Conservation (phyloP, 2,797 vertebrate species). For the Lepilemur ruficaudatus region DNA sequence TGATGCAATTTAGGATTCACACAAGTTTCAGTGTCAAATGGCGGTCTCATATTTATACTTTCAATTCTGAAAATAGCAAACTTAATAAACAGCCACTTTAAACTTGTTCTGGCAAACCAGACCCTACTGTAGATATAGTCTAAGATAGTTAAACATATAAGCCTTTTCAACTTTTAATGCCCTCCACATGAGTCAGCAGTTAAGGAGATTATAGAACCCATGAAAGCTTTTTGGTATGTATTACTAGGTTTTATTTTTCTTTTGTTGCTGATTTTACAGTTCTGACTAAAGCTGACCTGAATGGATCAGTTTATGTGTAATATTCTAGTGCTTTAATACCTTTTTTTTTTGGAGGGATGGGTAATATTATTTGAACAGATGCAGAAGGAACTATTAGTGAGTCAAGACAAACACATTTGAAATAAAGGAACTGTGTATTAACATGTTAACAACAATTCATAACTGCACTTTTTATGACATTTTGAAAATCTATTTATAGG, state of each 20-base stretch:
- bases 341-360: slow-evolving; percentile 74
- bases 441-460: slow-evolving; percentile 89
- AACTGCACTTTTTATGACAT: slow-evolving; percentile 91
- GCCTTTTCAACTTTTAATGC: slow-evolving; percentile 51
- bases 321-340: slow-evolving; percentile 70
- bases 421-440: slow-evolving; percentile 87
- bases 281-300: slow-evolving; percentile 79
- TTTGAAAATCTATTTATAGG: slow-evolving; percentile 90
- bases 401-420: slow-evolving; percentile 84
- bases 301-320: slow-evolving; percentile 74
- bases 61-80: slow-evolving; percentile 81
- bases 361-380: slow-evolving; percentile 85
- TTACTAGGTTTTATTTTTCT: slow-evolving; percentile 70
- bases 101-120: slow-evolving; percentile 78
- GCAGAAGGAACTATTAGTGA: slow-evolving; percentile 84
- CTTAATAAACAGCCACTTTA: slow-evolving; percentile 85
- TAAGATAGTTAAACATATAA: slow-evolving; percentile 27
- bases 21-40: slow-evolving; percentile 80
- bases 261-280: slow-evolving; percentile 77
- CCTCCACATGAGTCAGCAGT: slow-evolving; percentile 77
- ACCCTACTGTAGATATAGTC: slow-evolving; percentile 80
- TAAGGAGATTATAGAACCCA: slow-evolving; percentile 67
- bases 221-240: slow-evolving; percentile 74
- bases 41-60: slow-evolving; percentile 83
- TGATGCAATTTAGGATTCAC: slow-evolving; percentile 83